Conservation (phyloP, 2,888 invertebrate species). For the Netelia inedita region DNA sequence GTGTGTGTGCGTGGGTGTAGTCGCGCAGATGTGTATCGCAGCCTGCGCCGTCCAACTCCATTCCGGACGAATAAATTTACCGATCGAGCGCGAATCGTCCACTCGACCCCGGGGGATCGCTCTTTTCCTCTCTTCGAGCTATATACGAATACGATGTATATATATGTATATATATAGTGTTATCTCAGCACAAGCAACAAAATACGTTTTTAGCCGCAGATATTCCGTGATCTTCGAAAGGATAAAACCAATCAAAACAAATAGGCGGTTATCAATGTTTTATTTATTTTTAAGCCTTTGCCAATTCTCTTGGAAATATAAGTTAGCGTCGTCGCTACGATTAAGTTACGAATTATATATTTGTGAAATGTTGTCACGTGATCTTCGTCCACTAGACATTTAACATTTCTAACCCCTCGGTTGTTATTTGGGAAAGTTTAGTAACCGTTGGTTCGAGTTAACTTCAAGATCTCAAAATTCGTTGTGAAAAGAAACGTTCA, state of each 20-base stretch:
- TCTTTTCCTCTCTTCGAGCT: conserved; percentile 51
- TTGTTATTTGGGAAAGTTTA: no score
- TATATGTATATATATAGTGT: neutral
- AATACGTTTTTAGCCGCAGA: conserved; percentile 31
- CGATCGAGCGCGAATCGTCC: conserved; percentile 70
- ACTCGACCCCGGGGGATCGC: conserved; percentile 64
- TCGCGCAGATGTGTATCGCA: conserved; percentile 52
- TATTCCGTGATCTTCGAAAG: conserved; percentile 22
- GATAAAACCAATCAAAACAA: neutral
- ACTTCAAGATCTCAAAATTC: no score
- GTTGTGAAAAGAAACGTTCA: no score
- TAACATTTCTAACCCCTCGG: no score
- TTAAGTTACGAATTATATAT: no score
- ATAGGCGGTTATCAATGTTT: neutral
- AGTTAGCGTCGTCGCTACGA: neutral
- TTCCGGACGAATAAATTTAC: conserved; percentile 70
- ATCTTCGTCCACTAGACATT: no score
- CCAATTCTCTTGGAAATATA: neutral
- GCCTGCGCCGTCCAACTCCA: conserved; percentile 56
- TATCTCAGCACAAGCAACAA: conserved; percentile 23
- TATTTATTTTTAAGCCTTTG: neutral
- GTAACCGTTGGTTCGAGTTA: no score
- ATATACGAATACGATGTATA: conserved; percentile 4
- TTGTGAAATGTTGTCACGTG: no score
- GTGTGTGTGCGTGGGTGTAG: neutral